Conservation (phyloP, 1,140 invertebrate species). For the Hesperophylax magnus region DNA sequence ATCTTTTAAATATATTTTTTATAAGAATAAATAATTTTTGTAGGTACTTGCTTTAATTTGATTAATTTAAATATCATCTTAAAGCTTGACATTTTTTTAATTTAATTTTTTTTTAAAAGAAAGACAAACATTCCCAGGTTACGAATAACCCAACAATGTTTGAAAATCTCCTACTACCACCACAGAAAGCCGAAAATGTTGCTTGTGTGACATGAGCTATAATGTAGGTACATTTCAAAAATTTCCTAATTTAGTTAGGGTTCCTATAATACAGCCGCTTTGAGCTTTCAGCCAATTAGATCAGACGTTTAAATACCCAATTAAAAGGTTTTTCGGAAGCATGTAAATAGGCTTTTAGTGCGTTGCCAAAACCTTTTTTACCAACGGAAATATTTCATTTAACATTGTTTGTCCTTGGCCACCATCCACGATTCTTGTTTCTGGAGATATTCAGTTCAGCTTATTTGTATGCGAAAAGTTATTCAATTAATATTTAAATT, state of each 20-base stretch:
- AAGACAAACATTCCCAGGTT: too few species aligned
- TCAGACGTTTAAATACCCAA: constrained; percentile 27
- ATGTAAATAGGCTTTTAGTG: constrained; percentile 23
- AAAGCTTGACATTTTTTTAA: background rate
- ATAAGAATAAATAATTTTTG: too few species aligned
- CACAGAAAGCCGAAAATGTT: too few species aligned
- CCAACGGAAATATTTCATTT: constrained; percentile 23
- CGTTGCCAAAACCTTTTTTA: constrained; percentile 10
- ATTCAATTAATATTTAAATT: background rate
- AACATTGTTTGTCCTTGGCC: constrained; percentile 5
- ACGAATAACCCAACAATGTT: too few species aligned
- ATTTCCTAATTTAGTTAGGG: constrained; percentile 9
- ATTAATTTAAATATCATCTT: background rate
- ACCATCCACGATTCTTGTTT: background rate
- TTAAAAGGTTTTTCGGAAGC: constrained; percentile 23
- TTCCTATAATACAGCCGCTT: constrained; percentile 17
- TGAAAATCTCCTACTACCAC: too few species aligned
- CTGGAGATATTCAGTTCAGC: background rate
- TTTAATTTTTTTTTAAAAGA: too few species aligned
- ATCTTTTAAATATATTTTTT: too few species aligned
- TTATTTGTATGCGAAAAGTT: background rate
- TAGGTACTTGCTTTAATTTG: background rate
- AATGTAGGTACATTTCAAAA: background rate
- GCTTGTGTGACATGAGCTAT: background rate
- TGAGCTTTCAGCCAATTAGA: constrained; percentile 37